Evolutionary conservation across 2,888 invertebrate genomes (phyloP).

Genomic region (Heteromyza rotundicornis): DNA sequence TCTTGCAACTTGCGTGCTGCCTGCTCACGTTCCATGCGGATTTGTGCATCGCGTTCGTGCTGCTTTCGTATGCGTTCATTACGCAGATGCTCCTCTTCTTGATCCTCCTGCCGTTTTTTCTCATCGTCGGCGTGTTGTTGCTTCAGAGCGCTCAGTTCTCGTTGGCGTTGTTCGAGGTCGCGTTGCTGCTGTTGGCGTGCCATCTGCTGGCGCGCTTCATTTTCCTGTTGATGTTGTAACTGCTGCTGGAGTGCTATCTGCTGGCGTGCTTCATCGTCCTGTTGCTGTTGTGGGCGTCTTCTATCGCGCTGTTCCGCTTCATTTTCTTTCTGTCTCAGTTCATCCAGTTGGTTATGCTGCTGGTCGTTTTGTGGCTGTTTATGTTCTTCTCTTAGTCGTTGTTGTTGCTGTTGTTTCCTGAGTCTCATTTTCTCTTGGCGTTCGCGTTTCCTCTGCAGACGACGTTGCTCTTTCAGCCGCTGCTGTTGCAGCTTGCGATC

Average conservation of each 20-base stretch:
- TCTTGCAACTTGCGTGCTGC: conserved; percentile 38
- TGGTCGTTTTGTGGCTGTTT: conserved; percentile 22
- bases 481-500: conserved; percentile 49
- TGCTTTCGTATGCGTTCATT: conserved; percentile 42
- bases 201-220: conserved; percentile 24
- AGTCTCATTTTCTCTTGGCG: conserved; percentile 40
- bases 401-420: conserved; percentile 26
- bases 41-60: conserved; percentile 42
- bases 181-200: conserved; percentile 28
- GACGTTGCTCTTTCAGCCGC: conserved; percentile 45
- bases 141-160: conserved; percentile 41
- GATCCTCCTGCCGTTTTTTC: conserved; percentile 37
- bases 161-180: conserved; percentile 30
- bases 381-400: conserved; percentile 4
- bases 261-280: conserved; percentile 15
- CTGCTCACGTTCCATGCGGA: conserved; percentile 37
- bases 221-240: conserved; percentile 28
- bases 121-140: conserved; percentile 40
- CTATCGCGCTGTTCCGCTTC: conserved; percentile 30
- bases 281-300: conserved; percentile 28
- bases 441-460: conserved; percentile 42
- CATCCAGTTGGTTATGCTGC: conserved; percentile 32
- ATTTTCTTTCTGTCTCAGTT: conserved; percentile 28
- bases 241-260: conserved; percentile 24
- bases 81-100: conserved; percentile 40